Evolutionary conservation across 2,797 vertebrate species (phyloP).

Genomic region (Petrocephalus sullivani): DNA sequence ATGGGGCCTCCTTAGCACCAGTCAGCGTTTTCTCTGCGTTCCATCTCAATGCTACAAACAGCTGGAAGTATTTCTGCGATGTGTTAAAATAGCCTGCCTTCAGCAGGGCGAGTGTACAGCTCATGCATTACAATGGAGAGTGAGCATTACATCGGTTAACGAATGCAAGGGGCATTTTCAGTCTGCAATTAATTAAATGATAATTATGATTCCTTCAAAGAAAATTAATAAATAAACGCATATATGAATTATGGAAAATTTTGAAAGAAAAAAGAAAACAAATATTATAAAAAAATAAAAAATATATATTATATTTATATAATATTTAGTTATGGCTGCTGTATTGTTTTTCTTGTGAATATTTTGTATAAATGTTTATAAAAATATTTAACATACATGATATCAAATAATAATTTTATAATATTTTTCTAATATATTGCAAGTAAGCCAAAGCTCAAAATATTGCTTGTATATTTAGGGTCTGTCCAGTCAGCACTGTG

Average conservation of each 20-base stretch:
- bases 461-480: not conserved
- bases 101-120: not conserved
- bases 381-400: not conserved
- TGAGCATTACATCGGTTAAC: not conserved
- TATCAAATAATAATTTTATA: not conserved
- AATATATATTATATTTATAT: too few species aligned
- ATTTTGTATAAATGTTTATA: not conserved
- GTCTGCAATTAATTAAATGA: not conserved
- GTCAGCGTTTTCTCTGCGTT: constrained; percentile 4
- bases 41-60: not conserved
- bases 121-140: not conserved
- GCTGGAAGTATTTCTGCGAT: constrained; percentile 20
- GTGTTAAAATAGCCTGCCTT: constrained; percentile 7
- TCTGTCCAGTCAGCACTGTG: not conserved
- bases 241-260: not conserved
- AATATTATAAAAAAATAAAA: too few species aligned
- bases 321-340: not conserved
- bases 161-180: not conserved
- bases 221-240: not conserved
- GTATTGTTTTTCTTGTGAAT: not conserved
- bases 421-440: not conserved
- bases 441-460: not conserved
- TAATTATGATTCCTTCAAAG: not conserved
- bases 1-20: not conserved
- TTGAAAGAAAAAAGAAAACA: too few species aligned